phyloP scores from a whole-genome alignment of 2,113 vertebrate genomes.

The Puma concolor region DNA sequence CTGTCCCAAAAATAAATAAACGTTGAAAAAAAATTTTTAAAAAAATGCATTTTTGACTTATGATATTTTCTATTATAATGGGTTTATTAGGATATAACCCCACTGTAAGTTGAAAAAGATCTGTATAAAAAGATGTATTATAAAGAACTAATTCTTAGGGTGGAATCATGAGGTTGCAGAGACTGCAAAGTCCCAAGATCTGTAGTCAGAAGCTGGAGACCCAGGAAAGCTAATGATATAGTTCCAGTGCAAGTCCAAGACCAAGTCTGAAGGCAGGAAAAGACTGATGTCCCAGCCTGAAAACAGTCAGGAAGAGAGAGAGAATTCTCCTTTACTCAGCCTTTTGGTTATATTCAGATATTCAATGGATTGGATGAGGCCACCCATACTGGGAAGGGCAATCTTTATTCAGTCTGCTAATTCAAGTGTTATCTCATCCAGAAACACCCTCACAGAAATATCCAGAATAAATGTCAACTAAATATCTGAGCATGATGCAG shows the following conservation, averaged over 20 bases:
- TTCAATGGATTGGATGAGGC: neutral
- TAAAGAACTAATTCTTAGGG: neutral
- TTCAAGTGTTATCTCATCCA: neutral
- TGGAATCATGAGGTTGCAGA: neutral
- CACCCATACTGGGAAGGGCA: neutral
- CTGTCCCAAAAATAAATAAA: too few species aligned
- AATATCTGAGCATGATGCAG: neutral
- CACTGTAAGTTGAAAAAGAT: neutral
- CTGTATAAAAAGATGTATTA: neutral
- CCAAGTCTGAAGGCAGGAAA: neutral
- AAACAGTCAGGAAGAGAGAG: neutral
- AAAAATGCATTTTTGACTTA: neutral
- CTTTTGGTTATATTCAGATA: neutral
- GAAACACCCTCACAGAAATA: neutral
- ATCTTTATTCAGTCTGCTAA: neutral
- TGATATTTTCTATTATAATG: neutral
- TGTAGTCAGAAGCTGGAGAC: neutral
- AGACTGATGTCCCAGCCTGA: neutral
- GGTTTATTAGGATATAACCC: neutral
- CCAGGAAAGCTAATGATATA: neutral
- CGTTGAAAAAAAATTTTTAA: too few species aligned
- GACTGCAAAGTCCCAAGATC: neutral
- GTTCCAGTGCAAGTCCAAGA: neutral
- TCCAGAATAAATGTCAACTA: conserved; percentile 9
- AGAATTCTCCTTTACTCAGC: neutral